phyloP scores from a whole-genome alignment of 2,888 invertebrate species.

The Aplocera efformata region DNA sequence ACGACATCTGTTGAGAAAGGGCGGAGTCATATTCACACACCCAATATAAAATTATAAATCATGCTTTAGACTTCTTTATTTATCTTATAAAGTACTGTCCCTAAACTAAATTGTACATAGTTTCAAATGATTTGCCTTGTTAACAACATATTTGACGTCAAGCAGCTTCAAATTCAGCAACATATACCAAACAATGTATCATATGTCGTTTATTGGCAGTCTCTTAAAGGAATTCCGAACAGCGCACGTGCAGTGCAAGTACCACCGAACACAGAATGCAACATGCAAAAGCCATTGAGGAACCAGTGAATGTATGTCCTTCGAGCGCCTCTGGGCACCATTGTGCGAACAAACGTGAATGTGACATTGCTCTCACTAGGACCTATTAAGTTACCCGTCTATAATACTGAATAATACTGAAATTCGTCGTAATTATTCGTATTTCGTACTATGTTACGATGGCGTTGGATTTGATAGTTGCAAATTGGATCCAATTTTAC shows the following conservation, averaged over 20 bases:
- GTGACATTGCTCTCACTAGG: conserved; percentile 33
- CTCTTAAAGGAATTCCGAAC: conserved; percentile 18
- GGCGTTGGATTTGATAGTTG: background rate
- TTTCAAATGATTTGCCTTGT: no score
- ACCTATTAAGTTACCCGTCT: conserved; percentile 6
- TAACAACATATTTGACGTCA: no score
- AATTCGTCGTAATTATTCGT: conserved; percentile 1
- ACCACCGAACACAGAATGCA: conserved; percentile 45
- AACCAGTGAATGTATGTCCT: conserved; percentile 49
- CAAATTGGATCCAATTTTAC: background rate
- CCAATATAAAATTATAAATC: no score
- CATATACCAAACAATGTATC: background rate
- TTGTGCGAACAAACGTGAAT: conserved; percentile 45
- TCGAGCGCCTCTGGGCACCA: conserved; percentile 37
- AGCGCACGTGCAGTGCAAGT: conserved; percentile 36
- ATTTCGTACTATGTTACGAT: background rate
- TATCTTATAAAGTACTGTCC: no score
- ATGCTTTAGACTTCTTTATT: no score
- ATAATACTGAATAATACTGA: conserved; percentile 1
- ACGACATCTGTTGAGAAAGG: no score
- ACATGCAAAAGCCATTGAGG: conserved; percentile 67
- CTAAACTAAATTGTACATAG: no score
- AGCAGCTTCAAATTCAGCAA: background rate
- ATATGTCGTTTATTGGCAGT: conserved; percentile 5
- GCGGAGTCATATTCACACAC: no score